Evolutionary conservation across 2,113 vertebrate genomes (phyloP), one percentile per base, ranked within the genome.

Genomic region (Prinia subflava): DNA sequence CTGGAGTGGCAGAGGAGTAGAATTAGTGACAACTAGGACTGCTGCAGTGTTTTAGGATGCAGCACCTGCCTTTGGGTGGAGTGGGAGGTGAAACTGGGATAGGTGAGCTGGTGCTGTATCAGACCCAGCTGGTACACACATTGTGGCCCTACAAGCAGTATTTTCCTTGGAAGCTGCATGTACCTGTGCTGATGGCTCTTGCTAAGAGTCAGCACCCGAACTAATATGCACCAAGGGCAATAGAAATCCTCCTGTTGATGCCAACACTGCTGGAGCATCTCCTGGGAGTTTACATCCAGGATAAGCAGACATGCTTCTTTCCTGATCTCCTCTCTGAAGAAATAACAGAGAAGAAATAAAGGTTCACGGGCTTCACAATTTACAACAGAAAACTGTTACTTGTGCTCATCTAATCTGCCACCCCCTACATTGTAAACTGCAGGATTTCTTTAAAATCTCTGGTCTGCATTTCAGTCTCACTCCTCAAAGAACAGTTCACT

Each of bases 251-350:
- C 23, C 52, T 50, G 10, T 11, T 79, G 53, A 50, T 37, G 37
- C 28, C 65, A 76, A 5, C 46, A 42, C 2, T 57, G 18, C 25
- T 63, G 44, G 33, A 67, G 27, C 8, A 4, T 19, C 11, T 75
- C 13, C 44, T 60, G 9, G 21, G 27, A 47, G 2, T n/a, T 83
- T 44, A 31, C 35, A 31, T 5, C 0, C 8, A 28, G 1, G 15
- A 31, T 30, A 68, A 63, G 21, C 1, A 6, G 18, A 25, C 46
- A 22, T 12, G 11, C 8, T 21, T 42, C 24, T 79, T 9, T 35
- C 78, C 35, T 22, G 7, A n/a, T 9, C 3, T 0, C 39, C 59
- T 9, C 3, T 0, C 39, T 63, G 49, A 78, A 78, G 33, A 81
- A 23, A 73, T 4, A 1, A 11, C 46, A 92, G 42, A 19, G 46